A percentile compares a stretch with the other conserved stretches of the same genome.
These are phyloP conservation scores for Orbicella faveolata DNA, from an alignment of 64 coral and sea anemone species.

Conservation along the genomic window DNA sequence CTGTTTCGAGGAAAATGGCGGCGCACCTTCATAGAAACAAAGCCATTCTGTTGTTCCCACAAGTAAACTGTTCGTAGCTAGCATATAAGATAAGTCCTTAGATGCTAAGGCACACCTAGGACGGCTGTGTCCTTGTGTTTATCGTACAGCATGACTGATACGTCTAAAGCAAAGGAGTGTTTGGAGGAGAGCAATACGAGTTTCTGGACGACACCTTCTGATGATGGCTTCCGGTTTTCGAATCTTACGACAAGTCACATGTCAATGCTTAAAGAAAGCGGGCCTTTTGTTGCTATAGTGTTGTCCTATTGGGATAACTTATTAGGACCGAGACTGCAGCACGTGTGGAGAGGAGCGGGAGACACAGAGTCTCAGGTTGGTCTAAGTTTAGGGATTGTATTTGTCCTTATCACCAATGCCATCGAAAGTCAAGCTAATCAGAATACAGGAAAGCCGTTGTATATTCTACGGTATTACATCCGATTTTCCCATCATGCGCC, in stretches of 20 bases:
- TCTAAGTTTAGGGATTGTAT: not conserved
- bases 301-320: constrained; percentile 73
- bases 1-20: too few relatives aligned
- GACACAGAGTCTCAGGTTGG: constrained; percentile 20
- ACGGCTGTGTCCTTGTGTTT: too few relatives aligned
- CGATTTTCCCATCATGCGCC: too few relatives aligned
- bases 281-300: constrained; percentile 54
- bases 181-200: not conserved
- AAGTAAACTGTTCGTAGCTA: too few relatives aligned
- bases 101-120: too few relatives aligned
- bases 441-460: too few relatives aligned
- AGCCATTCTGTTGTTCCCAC: too few relatives aligned
- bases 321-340: constrained; percentile 61
- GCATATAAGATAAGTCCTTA: too few relatives aligned
- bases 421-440: too few relatives aligned
- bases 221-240: constrained; percentile 52
- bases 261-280: constrained; percentile 39
- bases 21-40: too few relatives aligned
- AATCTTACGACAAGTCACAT: constrained; percentile 39
- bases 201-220: constrained; percentile 56
- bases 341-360: constrained; percentile 58
- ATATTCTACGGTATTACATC: too few relatives aligned
- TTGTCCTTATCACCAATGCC: too few relatives aligned
- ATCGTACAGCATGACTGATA: not conserved
- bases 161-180: not conserved